Base-by-base conservation (phyloP, 2,888 invertebrate genomes). In the Ecdyonurus torrentis region DNA sequence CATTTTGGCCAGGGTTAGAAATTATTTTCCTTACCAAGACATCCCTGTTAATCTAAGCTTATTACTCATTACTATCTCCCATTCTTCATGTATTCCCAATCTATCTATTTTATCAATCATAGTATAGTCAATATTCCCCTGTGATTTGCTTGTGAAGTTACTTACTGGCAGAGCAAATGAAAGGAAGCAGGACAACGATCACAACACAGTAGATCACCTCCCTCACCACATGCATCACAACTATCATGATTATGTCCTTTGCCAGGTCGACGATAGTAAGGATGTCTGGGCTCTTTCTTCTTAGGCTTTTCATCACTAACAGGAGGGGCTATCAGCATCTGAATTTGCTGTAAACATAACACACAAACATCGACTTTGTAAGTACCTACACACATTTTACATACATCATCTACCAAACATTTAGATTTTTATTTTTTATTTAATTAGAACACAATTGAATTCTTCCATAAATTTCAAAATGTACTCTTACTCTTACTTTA, bases 171-270 rank as follows among this genome's bases (percentile, higher is more conserved):
- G 69, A 89, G 85, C 64, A 95, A 80, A 78, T 98, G 97, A 76
- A 97, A 98, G 66, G 95, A 93, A 25, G 93, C 91, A 1, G 95
- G 94, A 71, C 97, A 98, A 66, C 87, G 86, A 75, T 97, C 96
- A 74, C 97, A 98, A 75, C 95, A 96, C 64, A 98, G 85, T 52
- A 98, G 78, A 74, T 94, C 93, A 1, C 97, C 96, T 37, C 94
- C 94, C 78, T 96, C 96, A 62, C 87, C 84, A 74, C 97, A 97
- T 63, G 92, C 89, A 77, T 95, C 94, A 73, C 97, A 97, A 67
- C 86, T 86, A 72, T 96, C 95, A 72, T 89, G 91, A 76, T 95
- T 95, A 71, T 90, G 91, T 5, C 90, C 90, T 70, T 87, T 85
- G n/a, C 90, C 91, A 66, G 90, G 89, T 65, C 89, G 79, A 73